Evolutionary conservation across 2,113 vertebrate genomes (phyloP), one percentile per base, ranked within the genome.

Genomic region (Mus musculus): DNA sequence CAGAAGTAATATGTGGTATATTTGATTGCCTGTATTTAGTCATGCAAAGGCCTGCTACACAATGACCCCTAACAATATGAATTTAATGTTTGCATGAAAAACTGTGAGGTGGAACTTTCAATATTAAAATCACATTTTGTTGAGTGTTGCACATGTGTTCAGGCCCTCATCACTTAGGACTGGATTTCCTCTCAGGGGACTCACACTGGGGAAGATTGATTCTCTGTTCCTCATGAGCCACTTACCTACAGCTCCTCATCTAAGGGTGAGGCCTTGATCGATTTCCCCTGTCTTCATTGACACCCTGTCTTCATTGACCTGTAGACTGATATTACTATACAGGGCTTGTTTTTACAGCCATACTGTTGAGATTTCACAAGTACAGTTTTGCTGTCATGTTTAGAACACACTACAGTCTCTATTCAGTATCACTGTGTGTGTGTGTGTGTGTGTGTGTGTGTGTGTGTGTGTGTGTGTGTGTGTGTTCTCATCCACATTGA

Each of bases 61-160:
- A 84, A 36, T 9, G 91, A 89, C 33, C 20, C 22, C 71, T 12
- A 63, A 30, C 5, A 91, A 67, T 75, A 9, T 54, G 93, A 84
- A 11, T 82, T 87, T 61, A 92, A 42, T 63, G 19, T 72, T 76
- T 59, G 4, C 12, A 88, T 94, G 28, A 87, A 90, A 93, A 78
- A 4, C 4, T 7, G 17, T 69, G 20, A 69, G 42, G 42, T 9
- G 33, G 19, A 87, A 20, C 5, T 69, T 87, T 52, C 30, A 36
- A 6, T 49, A 49, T 49, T 69, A 69, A 42, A 52, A 13, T 49
- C 28, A 30, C 42, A 52, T 22, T 67, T 67, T 12, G 13, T 33
- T 20, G 4, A 16, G 2, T 67, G 26, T 39, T 61, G 12, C 17
- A 26, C 6, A 22, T 11, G 2, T 33, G 24, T 30, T 42, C 42